Base-by-base conservation (phyloP, 2,797 vertebrate species). In the Oryzias dopingdopingensis region DNA sequence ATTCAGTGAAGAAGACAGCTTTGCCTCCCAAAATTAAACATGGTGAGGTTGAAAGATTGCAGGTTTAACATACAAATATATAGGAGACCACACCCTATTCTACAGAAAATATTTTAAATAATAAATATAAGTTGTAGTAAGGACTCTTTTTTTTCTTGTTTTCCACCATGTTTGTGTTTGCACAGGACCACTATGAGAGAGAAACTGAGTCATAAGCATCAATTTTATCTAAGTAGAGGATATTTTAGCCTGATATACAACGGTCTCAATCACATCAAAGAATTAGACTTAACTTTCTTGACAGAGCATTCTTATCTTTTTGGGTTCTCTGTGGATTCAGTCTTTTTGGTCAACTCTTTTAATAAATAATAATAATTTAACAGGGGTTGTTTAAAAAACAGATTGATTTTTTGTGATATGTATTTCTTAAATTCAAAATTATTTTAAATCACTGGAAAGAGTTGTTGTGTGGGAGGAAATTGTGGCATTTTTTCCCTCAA, bases 181-280 rank as follows among this genome's bases (percentile, higher is more conserved):
- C 70, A 64, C 62, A 64, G 64, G 78, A 29, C 65, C 65, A 81
- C 82, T 63, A 70, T 76, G 62, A 71, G 72, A 80, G 55, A 76
- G 81, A 73, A 74, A 74, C 72, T 75, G 85, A 84, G 79, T 90
- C 82, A 83, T 55, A 79, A 60, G 61, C 51, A 77, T 62, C 54
- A 59, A 53, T 67, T 66, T 72, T 64, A 74, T 82, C 67, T 79
- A 67, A 16, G 67, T 70, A 71, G 72, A 53, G 18, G 48, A 14
- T 59, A 40, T 75, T 71, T 74, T 65, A 67, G 49, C 61, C 17
- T 55, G 40, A 65, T 73, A 71, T 29, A 57, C 61, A 26, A 42
- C 59, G 48, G 67, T 76, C 85, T 82, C 65, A 72, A 64, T 84
- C 73, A 78, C 74, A 81, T 58, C 1, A 59, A 50, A 50, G 62